Percentiles rank a stretch among this genome's conserved stretches.
These are phyloP conservation scores for Coturnix japonica DNA, from an alignment of 2,113 vertebrate genomes.

Conservation along the genomic window DNA sequence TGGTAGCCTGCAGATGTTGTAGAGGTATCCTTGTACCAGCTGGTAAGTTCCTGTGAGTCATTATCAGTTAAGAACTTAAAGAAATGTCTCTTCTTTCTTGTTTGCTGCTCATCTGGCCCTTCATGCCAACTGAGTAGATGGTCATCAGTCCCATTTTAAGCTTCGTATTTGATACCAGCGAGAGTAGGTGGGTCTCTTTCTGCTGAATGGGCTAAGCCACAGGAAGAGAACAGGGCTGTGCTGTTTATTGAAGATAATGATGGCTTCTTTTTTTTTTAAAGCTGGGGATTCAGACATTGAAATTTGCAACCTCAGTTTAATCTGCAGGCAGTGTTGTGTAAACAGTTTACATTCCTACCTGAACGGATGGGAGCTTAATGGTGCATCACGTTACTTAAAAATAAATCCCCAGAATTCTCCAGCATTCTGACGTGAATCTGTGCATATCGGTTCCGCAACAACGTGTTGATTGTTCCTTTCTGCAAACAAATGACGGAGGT, in stretches of 20 bases:
- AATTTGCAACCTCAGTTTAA: neutral
- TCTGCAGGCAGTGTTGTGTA: neutral
- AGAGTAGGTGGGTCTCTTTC: constrained; percentile 14
- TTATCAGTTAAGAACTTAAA: neutral
- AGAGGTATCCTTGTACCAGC: neutral
- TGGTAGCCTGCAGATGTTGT: neutral
- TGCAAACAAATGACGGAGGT: neutral
- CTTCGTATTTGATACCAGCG: neutral
- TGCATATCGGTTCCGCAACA: neutral
- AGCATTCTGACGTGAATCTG: neutral
- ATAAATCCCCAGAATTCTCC: neutral
- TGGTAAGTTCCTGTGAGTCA: constrained; percentile 19
- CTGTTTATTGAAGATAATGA: neutral
- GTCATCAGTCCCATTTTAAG: neutral
- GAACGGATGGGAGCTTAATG: neutral
- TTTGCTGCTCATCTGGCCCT: neutral
- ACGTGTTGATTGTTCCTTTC: neutral
- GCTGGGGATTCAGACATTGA: neutral
- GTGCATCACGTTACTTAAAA: neutral
- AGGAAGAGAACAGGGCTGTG: neutral
- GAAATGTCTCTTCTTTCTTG: neutral
- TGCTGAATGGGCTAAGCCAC: constrained; percentile 3
- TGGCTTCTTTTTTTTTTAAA: neutral
- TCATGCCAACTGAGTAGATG: constrained; percentile 13
- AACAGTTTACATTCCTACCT: neutral